Base-by-base conservation (phyloP, 2,797 vertebrate genomes). In the Syngnathus rostellatus region DNA sequence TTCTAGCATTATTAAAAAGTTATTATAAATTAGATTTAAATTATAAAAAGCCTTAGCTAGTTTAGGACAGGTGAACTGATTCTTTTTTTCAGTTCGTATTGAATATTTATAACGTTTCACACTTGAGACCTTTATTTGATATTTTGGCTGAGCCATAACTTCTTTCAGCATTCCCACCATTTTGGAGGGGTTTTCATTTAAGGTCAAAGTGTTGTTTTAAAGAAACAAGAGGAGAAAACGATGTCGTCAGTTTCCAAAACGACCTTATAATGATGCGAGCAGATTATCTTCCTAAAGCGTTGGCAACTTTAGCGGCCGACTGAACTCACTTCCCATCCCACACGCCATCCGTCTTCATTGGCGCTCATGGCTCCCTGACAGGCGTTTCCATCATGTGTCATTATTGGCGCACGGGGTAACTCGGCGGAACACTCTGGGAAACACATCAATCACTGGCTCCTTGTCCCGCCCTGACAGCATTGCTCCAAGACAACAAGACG, bases 381-480 rank as follows among this genome's bases (percentile, higher is more conserved):
- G 87, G 87, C 82, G 79, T 82, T 90, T 92, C 90, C 85, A 92
- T 92, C 91, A 92, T 90, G 84, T 91, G 88, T 91, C 90, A 91
- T 92, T 91, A 92, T 88, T 88, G 87, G 89, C 85, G 85, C 87
- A 84, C 84, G 86, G 88, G 89, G 87, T 85, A 86, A 82, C 80
- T 81, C 84, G 80, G 86, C 73, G 80, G 87, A 92, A 89, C 86
- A 85, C 81, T 86, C 72, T 68, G 82, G 84, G 81, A 87, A 87
- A 88, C 39, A 60, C 89, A 92, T 91, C 89, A 90, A 90, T 91
- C 90, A 89, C 75, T 1, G 11, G 63, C 78, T 84, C 70, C 83
- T 88, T 87, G 86, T 87, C 83, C 79, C 69, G 46, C 67, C 58
- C 46, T 83, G 83, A 87, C 84, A 84, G 81, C 81, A 21, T 70